Evolutionary conservation across 2,888 invertebrate species (phyloP).

Genomic region (Epiblema foenella): DNA sequence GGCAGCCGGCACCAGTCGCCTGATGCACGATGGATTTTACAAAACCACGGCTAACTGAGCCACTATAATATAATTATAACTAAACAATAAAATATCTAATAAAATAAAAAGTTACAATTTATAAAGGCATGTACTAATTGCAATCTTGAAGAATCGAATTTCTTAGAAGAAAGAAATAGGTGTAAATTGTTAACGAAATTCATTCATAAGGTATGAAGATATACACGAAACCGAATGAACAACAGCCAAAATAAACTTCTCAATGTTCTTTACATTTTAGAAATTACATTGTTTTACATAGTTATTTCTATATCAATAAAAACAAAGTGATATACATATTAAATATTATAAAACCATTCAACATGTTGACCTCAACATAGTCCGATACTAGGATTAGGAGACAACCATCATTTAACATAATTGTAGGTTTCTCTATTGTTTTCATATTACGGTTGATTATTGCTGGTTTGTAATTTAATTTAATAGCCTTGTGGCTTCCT

Average conservation of each 20-base stretch:
- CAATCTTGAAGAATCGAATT: constrained; percentile 38
- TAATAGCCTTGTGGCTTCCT: constrained; percentile 24
- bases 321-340: constrained; percentile 58
- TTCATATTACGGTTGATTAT: constrained; percentile 33
- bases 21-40: constrained; percentile 60
- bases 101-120: constrained; percentile 56
- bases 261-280: constrained; percentile 42
- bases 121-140: constrained; percentile 45
- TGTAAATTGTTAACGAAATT: constrained; percentile 42
- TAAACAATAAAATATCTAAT: constrained; percentile 70
- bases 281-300: constrained; percentile 51
- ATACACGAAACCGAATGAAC: constrained; percentile 38
- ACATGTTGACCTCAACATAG: constrained; percentile 53
- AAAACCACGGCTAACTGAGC: constrained; percentile 68
- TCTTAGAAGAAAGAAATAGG: constrained; percentile 32
- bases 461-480: constrained; percentile 37
- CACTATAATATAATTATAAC: constrained; percentile 66
- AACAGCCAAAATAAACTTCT: constrained; percentile 32
- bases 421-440: constrained; percentile 40
- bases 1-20: constrained; percentile 45
- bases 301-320: constrained; percentile 59
- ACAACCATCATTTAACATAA: constrained; percentile 42
- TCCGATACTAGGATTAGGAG: constrained; percentile 38
- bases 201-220: constrained; percentile 39
- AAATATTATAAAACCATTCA: constrained; percentile 54